Base-by-base conservation (phyloP, 2,888 invertebrate genomes). In the Hetaerina titia region DNA sequence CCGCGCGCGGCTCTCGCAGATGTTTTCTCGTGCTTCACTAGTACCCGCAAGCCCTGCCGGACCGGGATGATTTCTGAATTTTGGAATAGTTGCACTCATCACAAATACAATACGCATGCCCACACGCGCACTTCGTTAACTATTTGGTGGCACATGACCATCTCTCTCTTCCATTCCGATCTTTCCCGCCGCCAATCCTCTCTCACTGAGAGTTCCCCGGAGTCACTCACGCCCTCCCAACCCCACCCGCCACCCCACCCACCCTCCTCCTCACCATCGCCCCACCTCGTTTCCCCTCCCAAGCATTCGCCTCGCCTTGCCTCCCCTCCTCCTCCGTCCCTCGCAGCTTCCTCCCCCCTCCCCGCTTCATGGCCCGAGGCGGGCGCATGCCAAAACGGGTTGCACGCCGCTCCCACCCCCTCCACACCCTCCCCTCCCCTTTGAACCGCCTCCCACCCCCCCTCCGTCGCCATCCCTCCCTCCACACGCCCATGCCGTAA, bases 341-440 rank as follows among this genome's bases (percentile, higher is more conserved):
- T 56, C 92, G 13, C n/a, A 11, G 5, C 45, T 8, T 17, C 45
- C 63, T 19, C 17, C 58, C 25, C 60, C 63, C 90, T 13, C 63
- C 31, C 31, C 8, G 22, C 19, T 57, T 58, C 58, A 58, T n/a
- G 56, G 92, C 92, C 92, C 69, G 81, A 81, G 81, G 81, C 81
- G 25, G 69, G 64, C 92, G 92, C 92, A 92, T 92, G 92, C 92
- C 92, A 92, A 92, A 92, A 64, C 92, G 92, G 92, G 92, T 92
- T 74, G 69, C 69, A 7, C n/a, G 31, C 90, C 90, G 31, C 5
- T 64, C 31, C 60, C 31, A 15, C 58, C 63, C 90, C 69, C 45
- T 5, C n/a, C 92, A 8, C 56, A 1, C 22, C 22, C 11, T 22
- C 57, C 17, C 8, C 69, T 69, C 69, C 13, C 92, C 58, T n/a